Evolutionary conservation across 2,797 vertebrate species (phyloP).

Genomic region (Mycteria americana): DNA sequence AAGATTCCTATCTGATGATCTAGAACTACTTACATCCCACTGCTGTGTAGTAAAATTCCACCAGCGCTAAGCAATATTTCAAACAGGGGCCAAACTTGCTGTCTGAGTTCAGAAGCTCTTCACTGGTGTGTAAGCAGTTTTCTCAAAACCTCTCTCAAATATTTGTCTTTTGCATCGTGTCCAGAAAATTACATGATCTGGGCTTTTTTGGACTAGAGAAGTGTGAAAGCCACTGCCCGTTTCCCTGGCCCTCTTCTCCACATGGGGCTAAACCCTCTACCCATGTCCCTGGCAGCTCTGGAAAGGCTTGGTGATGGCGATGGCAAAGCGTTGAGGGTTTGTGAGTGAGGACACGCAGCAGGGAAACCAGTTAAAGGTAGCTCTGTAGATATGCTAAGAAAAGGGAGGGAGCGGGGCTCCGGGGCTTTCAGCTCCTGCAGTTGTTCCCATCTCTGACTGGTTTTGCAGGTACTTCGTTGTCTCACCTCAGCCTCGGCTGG

Average conservation of each 20-base stretch:
- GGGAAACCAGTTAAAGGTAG: background rate
- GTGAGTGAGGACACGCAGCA: background rate
- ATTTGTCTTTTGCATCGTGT: background rate
- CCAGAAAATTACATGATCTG: background rate
- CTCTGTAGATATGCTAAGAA: background rate
- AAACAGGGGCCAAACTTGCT: background rate
- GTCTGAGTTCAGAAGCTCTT: background rate
- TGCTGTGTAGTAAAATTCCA: slow-evolving; percentile 9
- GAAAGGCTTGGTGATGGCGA: background rate
- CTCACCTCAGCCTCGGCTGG: background rate
- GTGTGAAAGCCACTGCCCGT: background rate
- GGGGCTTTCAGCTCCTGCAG: background rate
- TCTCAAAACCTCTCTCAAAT: background rate
- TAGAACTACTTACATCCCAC: background rate
- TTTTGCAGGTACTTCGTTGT: background rate
- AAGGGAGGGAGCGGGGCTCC: background rate
- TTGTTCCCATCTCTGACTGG: background rate
- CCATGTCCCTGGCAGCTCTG: background rate
- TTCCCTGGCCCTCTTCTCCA: background rate
- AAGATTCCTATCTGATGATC: slow-evolving; percentile 10
- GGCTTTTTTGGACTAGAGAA: background rate
- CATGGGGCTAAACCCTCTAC: background rate
- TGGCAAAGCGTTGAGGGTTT: background rate
- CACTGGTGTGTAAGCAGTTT: background rate
- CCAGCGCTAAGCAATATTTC: background rate